These are phyloP conservation scores for Crocodylus rhombifer DNA, from an alignment of 2,797 vertebrate genomes.

Conservation along the genomic window DNA sequence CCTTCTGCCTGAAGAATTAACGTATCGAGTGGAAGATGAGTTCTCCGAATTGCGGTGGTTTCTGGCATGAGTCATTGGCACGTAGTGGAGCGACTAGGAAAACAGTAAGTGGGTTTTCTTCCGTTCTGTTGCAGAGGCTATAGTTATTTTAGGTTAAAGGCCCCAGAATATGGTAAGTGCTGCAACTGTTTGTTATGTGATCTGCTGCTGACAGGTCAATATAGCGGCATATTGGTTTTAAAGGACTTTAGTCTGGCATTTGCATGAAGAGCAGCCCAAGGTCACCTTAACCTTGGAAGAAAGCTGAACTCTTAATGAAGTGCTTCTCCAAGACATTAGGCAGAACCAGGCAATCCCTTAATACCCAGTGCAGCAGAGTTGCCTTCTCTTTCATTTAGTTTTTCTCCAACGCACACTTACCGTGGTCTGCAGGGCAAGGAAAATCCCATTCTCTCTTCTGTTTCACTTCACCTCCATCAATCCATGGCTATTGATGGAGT, in stretches of 20 bases:
- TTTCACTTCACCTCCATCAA: not conserved
- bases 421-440: not conserved
- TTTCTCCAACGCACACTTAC: not conserved
- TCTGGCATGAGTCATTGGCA: not conserved
- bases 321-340: not conserved
- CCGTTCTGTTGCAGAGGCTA: too few relatives aligned
- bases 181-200: fast-evolving
- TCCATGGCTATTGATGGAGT: not conserved
- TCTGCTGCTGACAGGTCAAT: not conserved
- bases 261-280: fast-evolving
- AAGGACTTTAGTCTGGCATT: fast-evolving
- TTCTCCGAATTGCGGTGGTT: not conserved
- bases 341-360: not conserved
- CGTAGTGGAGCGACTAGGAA: not conserved
- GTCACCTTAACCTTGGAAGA: not conserved
- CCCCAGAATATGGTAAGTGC: not conserved
- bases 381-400: not conserved
- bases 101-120: not conserved
- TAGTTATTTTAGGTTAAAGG: not conserved
- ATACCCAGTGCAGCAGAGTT: not conserved
- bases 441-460: not conserved
- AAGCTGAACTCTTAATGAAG: not conserved
- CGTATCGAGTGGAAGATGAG: not conserved
- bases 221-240: fast-evolving
- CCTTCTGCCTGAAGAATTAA: not conserved